Evolutionary conservation across 2,113 vertebrate species (phyloP).

Genomic region (Nipponia nippon): DNA sequence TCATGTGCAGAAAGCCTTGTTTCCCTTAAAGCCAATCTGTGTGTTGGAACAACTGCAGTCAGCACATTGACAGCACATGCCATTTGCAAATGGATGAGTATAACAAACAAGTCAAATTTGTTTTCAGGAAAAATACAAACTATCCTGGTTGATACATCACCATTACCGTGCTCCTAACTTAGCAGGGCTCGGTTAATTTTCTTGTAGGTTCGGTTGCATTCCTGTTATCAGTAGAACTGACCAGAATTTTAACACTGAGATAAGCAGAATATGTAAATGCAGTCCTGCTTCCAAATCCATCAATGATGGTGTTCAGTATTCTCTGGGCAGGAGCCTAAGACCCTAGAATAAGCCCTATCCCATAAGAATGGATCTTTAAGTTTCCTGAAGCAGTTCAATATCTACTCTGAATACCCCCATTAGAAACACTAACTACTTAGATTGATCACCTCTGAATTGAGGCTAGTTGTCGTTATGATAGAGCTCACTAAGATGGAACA

Average conservation of each 20-base stretch:
- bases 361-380: not conserved
- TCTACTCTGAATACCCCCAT: not conserved
- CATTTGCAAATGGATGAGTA: not conserved
- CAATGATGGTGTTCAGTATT: not conserved
- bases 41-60: not conserved
- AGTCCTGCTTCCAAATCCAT: not conserved
- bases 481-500: not conserved
- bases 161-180: accelerated
- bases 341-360: not conserved
- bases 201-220: not conserved
- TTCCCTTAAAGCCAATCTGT: not conserved
- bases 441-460: not conserved
- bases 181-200: not conserved
- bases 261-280: not conserved
- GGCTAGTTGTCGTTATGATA: accelerated
- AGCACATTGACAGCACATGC: not conserved
- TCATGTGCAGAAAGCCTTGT: not conserved
- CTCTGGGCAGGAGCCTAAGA: not conserved
- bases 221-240: not conserved
- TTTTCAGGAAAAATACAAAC: not conserved
- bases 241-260: not conserved
- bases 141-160: not conserved
- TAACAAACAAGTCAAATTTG: not conserved
- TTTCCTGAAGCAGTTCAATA: not conserved
- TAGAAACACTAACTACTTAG: not conserved